phyloP scores from a whole-genome alignment of 2,113 vertebrate genomes.

The Carollia perspicillata region DNA sequence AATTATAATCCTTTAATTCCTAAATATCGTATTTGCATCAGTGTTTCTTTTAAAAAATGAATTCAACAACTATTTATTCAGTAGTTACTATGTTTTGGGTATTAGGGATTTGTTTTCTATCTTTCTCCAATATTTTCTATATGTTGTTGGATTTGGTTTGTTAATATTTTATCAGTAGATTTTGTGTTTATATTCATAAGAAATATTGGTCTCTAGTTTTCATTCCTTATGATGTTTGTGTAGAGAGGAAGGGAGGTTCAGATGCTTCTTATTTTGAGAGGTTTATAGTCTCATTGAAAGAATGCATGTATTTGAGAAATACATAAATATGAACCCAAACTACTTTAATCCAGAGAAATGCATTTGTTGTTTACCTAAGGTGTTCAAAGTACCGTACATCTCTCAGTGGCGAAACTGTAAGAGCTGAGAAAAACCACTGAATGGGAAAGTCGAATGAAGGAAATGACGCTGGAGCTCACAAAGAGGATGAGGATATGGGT shows the following conservation, averaged over 20 bases:
- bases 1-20: not conserved
- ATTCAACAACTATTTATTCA: not conserved
- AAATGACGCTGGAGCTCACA: not conserved
- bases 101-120: not conserved
- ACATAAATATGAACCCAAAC: slow-evolving; percentile 1
- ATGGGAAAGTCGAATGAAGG: not conserved
- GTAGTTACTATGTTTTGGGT: not conserved
- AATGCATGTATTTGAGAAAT: not conserved
- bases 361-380: not conserved
- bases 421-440: not conserved
- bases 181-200: too few species aligned
- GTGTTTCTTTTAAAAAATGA: not conserved
- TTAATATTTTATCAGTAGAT: too few species aligned
- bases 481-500: not conserved
- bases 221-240: too few species aligned
- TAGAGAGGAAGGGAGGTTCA: not conserved
- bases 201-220: too few species aligned
- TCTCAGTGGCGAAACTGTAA: not conserved
- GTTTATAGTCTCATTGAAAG: not conserved
- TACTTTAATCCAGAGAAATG: not conserved
- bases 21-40: not conserved
- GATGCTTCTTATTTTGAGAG: not conserved
- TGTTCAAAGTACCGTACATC: not conserved
- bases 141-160: too few species aligned
- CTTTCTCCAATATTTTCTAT: too few species aligned